Evolutionary conservation across 2,888 invertebrate genomes (phyloP).

Genomic region (Pyrocoelia pectoralis): DNA sequence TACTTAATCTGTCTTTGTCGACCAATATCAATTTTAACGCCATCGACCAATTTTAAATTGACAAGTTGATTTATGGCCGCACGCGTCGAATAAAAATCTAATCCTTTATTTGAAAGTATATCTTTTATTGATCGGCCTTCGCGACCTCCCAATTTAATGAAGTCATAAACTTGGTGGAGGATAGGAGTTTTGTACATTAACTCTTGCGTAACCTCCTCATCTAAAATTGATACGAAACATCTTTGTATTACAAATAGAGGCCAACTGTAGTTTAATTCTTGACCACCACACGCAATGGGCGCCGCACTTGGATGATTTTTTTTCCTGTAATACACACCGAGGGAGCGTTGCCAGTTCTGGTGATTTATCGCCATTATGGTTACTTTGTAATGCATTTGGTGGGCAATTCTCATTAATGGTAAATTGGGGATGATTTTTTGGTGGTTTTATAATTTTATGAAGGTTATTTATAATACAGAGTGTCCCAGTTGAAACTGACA

Average conservation of each 20-base stretch:
- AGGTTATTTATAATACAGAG: too few relatives aligned
- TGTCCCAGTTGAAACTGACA: too few relatives aligned
- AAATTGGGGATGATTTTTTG: too few relatives aligned
- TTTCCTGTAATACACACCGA: too few relatives aligned
- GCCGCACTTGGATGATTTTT: too few relatives aligned
- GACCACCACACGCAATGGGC: too few relatives aligned
- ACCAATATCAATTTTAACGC: constrained; percentile 47
- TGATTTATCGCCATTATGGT: too few relatives aligned
- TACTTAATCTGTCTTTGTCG: constrained; percentile 48
- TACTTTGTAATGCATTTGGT: too few relatives aligned
- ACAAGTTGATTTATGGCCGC: constrained; percentile 45
- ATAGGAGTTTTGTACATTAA: constrained; percentile 48
- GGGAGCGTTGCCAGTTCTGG: not conserved
- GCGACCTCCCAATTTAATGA: constrained; percentile 45
- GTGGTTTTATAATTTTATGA: too few relatives aligned
- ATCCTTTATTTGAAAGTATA: constrained; percentile 41
- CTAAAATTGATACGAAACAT: constrained; percentile 16
- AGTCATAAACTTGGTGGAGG: constrained; percentile 49
- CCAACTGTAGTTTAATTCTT: too few relatives aligned
- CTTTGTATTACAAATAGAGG: too few relatives aligned
- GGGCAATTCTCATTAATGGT: too few relatives aligned
- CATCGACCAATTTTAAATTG: constrained; percentile 41
- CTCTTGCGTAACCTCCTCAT: constrained; percentile 40
- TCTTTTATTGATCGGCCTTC: constrained; percentile 46
- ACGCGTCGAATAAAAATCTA: constrained; percentile 47